phyloP scores from a whole-genome alignment of 2,113 vertebrate genomes.

The Empidonax alnorum region DNA sequence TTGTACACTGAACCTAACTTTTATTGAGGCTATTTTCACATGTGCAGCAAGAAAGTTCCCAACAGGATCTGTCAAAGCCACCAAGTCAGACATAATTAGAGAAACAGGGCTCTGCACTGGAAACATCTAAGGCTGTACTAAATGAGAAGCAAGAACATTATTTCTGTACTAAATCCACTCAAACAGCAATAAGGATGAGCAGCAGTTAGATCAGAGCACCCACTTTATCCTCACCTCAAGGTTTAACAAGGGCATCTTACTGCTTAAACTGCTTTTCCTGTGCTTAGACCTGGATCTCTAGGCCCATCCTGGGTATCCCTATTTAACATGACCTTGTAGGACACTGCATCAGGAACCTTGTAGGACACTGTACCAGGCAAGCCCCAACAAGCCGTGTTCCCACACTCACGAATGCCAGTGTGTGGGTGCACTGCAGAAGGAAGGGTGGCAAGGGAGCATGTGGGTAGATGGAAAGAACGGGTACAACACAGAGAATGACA shows the following conservation, averaged over 20 bases:
- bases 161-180: neutral
- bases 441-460: neutral
- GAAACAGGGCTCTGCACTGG: neutral
- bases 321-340: neutral
- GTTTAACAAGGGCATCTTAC: neutral
- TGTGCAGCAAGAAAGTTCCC: neutral
- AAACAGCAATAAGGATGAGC: neutral
- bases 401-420: neutral
- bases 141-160: neutral
- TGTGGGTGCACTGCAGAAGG: neutral
- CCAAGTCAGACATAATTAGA: neutral
- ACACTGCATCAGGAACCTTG: fast-evolving
- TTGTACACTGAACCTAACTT: neutral
- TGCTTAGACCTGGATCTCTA: neutral
- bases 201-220: neutral
- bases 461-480: constrained; percentile 11
- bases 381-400: neutral
- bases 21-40: neutral
- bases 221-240: neutral
- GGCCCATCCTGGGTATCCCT: neutral
- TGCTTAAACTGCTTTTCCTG: neutral
- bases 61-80: neutral
- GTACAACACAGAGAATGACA: neutral
- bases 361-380: neutral
- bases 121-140: neutral